A percentile compares a stretch with the other conserved stretches of the same genome.
phyloP scores from a whole-genome alignment of 2,888 invertebrate genomes.

The Drosophila merina region DNA sequence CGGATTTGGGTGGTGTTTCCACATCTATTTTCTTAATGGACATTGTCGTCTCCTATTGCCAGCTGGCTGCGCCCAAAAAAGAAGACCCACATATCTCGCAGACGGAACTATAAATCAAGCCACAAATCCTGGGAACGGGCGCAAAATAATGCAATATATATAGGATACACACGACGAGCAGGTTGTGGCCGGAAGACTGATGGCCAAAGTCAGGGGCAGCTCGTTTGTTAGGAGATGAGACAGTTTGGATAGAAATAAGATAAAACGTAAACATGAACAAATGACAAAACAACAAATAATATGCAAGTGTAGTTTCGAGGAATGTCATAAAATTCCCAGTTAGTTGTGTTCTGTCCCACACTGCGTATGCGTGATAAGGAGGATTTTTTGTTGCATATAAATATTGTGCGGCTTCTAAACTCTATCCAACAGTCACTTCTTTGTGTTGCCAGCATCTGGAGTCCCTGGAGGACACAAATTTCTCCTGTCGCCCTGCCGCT shows the following conservation, averaged over 20 bases:
- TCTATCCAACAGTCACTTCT: neutral
- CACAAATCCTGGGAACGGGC: conserved; percentile 33
- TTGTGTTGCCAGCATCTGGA: neutral
- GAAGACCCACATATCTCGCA: conserved; percentile 21
- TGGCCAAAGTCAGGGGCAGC: conserved; percentile 37
- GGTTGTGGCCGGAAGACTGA: conserved; percentile 29
- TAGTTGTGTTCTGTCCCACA: neutral
- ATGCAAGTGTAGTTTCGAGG: neutral
- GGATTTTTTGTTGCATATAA: neutral
- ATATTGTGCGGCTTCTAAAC: neutral
- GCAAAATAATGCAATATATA: conserved; percentile 21
- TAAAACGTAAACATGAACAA: neutral
- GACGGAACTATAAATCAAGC: conserved; percentile 37
- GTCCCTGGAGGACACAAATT: conserved; percentile 10
- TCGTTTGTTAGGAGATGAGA: conserved; percentile 28
- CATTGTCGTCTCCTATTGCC: conserved; percentile 59
- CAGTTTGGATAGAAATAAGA: conserved; percentile 25
- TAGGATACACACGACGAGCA: conserved; percentile 1
- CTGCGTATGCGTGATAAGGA: conserved; percentile 1
- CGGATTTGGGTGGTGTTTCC: conserved; percentile 19
- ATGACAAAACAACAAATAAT: conserved; percentile 5
- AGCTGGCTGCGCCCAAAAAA: conserved; percentile 11
- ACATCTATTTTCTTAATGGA: conserved; percentile 71
- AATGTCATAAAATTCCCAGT: neutral
- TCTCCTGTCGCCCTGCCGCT: conserved; percentile 19